Base-by-base conservation (phyloP, 2,113 vertebrate genomes). In the Scophthalmus maximus region DNA sequence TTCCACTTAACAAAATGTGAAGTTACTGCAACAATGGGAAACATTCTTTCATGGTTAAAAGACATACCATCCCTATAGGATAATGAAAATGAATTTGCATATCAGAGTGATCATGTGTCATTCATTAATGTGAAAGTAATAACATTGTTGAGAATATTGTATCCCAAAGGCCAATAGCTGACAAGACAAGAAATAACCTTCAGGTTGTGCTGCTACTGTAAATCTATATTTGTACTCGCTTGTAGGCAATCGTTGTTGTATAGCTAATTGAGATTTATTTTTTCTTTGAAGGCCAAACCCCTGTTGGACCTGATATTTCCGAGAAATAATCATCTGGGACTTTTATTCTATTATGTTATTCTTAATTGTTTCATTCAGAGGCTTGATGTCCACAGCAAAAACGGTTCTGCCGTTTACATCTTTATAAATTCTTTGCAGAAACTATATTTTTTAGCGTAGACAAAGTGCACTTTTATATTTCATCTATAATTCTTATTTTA, bases 231-330 rank as follows among this genome's bases (percentile, higher is more conserved):
- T 76, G 51, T 29, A 18, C 15, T 18, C 1, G 40, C 65, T 85
- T 76, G 59, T n/a, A 78, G 65, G 73, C 64, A 84, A 32, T 66
- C 38, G 63, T 40, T 74, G 76, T 38, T 34, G 66, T 32, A 34
- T 22, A 72, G 32, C 49, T 68, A 71, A 82, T 32, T 82, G 50
- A 40, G 61, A 30, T 79, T 44, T 1, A 30, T 1, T 30, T 75
- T 46, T 79, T 55, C 53, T 52, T 51, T 68, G 2, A n/a, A n/a
- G n/a, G n/a, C n/a, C 14, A 6, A 34, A 40, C 44, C 47, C 9
- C 18, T 25, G 44, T 47, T 59, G 30, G 65, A 17, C 44, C 23
- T 47, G 38, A 42, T 58, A 52, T 27, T 32, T 63, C 38, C 46
- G 26, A 72, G 67, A 30, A 49, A 7, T 18, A 57, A 76, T 67